These are phyloP conservation scores for Gallinago paraguaiae DNA, from an alignment of 2,113 vertebrate genomes.

Conservation along the genomic window DNA sequence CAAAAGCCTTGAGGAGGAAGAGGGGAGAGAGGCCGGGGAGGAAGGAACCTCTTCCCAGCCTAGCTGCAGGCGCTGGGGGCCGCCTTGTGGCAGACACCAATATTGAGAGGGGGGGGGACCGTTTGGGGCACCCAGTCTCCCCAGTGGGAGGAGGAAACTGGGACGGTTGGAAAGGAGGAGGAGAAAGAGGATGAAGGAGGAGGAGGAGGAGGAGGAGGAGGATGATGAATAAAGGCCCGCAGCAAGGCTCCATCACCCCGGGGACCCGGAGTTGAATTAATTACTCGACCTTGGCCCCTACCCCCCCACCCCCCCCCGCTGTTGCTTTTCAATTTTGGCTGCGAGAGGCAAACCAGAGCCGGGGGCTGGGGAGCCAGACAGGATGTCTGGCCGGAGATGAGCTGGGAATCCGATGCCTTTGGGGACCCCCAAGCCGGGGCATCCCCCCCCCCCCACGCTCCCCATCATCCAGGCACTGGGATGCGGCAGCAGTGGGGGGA, in stretches of 20 bases:
- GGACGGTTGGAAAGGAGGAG: background rate
- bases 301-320: background rate
- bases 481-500: accelerated
- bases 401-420: background rate
- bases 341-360: background rate
- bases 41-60: background rate
- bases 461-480: accelerated
- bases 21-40: background rate
- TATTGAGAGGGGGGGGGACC: background rate
- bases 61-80: background rate
- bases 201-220: background rate
- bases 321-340: background rate
- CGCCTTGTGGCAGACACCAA: background rate
- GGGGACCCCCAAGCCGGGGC: background rate
- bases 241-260: background rate
- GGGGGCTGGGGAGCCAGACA: background rate
- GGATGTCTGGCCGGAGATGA: conserved; percentile 38
- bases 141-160: background rate
- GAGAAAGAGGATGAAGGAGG: background rate
- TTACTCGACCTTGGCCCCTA: background rate
- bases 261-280: background rate
- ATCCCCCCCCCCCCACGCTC: background rate
- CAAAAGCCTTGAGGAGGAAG: background rate
- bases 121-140: background rate
- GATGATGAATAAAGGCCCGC: background rate